phyloP scores from a whole-genome alignment of 2,797 vertebrate species.

The Malacoctenus gilli region DNA sequence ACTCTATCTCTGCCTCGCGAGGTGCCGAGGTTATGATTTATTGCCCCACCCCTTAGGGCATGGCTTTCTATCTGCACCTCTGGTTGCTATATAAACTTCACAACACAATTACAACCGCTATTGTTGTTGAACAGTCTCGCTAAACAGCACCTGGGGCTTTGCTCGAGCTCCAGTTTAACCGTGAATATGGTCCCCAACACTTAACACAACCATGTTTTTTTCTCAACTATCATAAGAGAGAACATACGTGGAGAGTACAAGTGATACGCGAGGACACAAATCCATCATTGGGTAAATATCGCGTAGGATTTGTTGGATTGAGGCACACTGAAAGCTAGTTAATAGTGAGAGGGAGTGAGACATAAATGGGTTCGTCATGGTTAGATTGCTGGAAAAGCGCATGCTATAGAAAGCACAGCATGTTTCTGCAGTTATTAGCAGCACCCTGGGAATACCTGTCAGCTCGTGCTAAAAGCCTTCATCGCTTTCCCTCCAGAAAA shows the following conservation, averaged over 20 bases:
- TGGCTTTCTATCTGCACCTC: constrained; percentile 60
- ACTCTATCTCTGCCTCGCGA: constrained; percentile 50
- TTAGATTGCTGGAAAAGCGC: constrained; percentile 2
- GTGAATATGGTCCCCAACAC: not conserved
- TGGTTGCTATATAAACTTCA: constrained; percentile 66
- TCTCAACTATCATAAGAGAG: constrained; percentile 1
- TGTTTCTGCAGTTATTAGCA: constrained; percentile 39
- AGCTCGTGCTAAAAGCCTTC: constrained; percentile 51
- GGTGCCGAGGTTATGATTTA: constrained; percentile 71
- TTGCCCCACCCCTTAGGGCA: constrained; percentile 57
- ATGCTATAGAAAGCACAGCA: constrained; percentile 12
- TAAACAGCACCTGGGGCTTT: constrained; percentile 49
- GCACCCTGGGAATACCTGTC: constrained; percentile 45
- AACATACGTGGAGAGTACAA: too few species aligned
- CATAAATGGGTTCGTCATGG: not conserved
- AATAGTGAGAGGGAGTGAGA: not conserved
- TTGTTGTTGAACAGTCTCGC: constrained; percentile 59
- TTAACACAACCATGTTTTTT: constrained; percentile 4
- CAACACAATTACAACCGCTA: constrained; percentile 69
- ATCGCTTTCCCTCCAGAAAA: constrained; percentile 30
- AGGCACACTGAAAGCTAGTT: not conserved
- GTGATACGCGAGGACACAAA: too few species aligned
- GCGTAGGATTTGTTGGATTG: not conserved
- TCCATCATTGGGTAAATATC: too few species aligned
- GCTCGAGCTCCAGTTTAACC: constrained; percentile 44